Evolutionary conservation across 2,113 vertebrate genomes (phyloP), one percentile per base, ranked within the genome.

Genomic region (Saccopteryx leptura): DNA sequence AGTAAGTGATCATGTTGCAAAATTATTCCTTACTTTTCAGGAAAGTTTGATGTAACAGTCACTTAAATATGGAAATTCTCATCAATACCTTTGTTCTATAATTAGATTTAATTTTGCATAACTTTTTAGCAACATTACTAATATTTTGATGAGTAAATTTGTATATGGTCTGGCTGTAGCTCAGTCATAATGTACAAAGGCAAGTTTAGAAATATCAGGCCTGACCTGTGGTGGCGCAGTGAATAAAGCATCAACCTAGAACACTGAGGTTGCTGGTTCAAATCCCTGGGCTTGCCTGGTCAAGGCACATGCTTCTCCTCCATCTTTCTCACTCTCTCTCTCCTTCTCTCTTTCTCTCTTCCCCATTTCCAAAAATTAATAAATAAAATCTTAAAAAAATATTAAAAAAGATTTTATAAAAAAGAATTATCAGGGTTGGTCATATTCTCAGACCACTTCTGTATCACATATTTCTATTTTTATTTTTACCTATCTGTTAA

Each of bases 111-210:
- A 52, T 61, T 80, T n/a, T 88, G 7, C 78, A 19, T 2, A 80
- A 68, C 31, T 58, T 66, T 90, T 90, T 33, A 80, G 31, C n/a
- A 71, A 33, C n/a, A 33, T 63, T 80, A 66, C 39, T 96, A 39
- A 26, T 63, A 74, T 92, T 93, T 89, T 72, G 80, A 71, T 1
- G 3, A 65, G 24, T 74, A 75, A 89, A 58, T 82, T 74, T 87
- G 15, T 88, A 31, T 68, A 17, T 91, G 26, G 69, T 76, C 28
- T 76, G 6, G 14, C 9, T 88, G 12, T 31, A 75, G 52, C 93
- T 84, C 39, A 23, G 6, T 75, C 58, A 50, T 93, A 88, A 85
- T 76, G 92, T 96, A 60, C 6, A 76, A 84, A 92, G 84, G 5
- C 4, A 48, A 88, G 23, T 75, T 87, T 87, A 56, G 19, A 61